Conservation (phyloP, 2,797 vertebrate species). For the Orientallactaga sibirica region DNA sequence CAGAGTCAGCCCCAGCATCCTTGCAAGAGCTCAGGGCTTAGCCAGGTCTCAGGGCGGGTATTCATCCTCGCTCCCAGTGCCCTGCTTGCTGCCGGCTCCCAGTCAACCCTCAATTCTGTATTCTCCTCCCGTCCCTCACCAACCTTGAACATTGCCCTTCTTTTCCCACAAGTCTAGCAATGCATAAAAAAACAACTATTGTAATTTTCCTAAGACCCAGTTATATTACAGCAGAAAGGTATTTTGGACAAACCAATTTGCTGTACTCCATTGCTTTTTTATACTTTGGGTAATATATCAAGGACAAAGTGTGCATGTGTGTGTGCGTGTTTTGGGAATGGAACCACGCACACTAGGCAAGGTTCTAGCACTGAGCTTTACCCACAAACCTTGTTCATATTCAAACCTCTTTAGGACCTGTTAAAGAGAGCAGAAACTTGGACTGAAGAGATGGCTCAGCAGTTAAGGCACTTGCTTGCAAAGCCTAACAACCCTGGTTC, state of each 20-base stretch:
- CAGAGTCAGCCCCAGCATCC: rapidly evolving
- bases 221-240: background rate
- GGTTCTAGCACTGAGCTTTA: background rate
- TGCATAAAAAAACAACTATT: background rate
- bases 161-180: background rate
- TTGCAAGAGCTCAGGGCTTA: background rate
- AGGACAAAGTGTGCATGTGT: background rate
- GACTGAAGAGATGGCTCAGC: no score
- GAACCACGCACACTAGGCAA: background rate
- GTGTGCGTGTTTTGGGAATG: background rate
- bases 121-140: background rate
- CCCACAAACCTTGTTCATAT: background rate
- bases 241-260: background rate
- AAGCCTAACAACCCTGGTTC: no score
- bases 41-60: background rate
- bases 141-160: background rate
- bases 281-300: background rate
- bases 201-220: slow-evolving; percentile 10
- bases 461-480: no score
- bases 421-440: background rate
- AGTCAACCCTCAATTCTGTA: background rate
- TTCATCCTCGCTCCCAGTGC: background rate
- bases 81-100: background rate
- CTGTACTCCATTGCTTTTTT: background rate
- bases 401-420: background rate